phyloP scores from a whole-genome alignment of 2,113 vertebrate species.

The Numenius arquata region DNA sequence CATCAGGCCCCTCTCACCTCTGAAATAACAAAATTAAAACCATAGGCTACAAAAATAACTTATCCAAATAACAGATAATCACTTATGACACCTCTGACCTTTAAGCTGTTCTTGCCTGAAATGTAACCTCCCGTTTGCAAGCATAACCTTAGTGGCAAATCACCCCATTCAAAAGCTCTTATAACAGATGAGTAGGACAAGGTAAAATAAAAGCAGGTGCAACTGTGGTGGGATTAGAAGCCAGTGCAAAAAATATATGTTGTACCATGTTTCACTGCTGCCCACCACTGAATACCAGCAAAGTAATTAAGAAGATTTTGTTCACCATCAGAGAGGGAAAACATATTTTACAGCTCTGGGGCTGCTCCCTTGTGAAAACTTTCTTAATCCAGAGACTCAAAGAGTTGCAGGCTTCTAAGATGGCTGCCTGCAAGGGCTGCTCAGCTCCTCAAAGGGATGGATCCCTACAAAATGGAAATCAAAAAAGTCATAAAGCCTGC shows the following conservation, averaged over 20 bases:
- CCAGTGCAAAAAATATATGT: background rate
- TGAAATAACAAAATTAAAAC: background rate
- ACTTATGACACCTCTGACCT: background rate
- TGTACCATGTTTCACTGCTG: background rate
- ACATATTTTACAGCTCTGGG: background rate
- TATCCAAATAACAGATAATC: background rate
- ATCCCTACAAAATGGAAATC: background rate
- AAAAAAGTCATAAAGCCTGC: background rate
- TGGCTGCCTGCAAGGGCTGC: accelerated
- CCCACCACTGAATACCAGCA: background rate
- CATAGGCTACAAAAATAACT: background rate
- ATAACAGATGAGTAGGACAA: background rate
- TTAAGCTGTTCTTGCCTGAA: background rate
- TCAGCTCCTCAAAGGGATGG: background rate
- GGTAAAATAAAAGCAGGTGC: background rate
- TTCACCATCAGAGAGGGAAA: background rate
- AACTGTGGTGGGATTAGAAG: background rate
- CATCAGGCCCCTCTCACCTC: background rate
- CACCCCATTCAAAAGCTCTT: background rate
- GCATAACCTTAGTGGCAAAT: background rate
- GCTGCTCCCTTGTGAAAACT: background rate
- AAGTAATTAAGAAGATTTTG: background rate
- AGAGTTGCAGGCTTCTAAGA: background rate
- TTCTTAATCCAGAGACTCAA: background rate
- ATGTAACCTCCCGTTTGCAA: background rate